Percentiles rank a stretch among this genome's conserved stretches.
Evolutionary conservation across 2,888 invertebrate genomes (phyloP).

Genomic region (Hypomecis punctinalis): DNA sequence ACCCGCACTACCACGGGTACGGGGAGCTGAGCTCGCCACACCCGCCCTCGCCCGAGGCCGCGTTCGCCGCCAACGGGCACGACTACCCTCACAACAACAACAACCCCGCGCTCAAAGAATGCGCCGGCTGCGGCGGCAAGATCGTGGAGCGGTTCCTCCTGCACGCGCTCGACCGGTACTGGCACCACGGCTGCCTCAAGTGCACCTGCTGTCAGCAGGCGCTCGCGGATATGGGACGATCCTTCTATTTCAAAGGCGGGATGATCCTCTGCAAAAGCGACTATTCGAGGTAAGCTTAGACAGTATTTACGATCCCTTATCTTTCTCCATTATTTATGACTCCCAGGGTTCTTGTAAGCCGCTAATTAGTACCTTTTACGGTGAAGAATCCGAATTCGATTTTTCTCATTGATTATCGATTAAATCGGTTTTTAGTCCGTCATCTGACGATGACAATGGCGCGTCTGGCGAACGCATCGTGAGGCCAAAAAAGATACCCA

Average conservation of each 20-base stretch:
- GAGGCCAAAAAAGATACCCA: conserved; percentile 75
- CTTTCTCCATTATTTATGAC: conserved; percentile 38
- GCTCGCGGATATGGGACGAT: conserved; percentile 95
- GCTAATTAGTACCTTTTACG: conserved; percentile 71
- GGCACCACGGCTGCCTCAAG: conserved; percentile 98
- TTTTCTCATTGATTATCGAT: conserved; percentile 75
- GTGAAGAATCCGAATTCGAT: conserved; percentile 67
- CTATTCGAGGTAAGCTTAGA: conserved; percentile 93
- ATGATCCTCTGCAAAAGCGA: conserved; percentile 98
- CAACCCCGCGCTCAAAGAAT: conserved; percentile 89
- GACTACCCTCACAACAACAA: conserved; percentile 87
- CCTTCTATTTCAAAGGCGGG: conserved; percentile 96
- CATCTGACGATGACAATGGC: conserved; percentile 83
- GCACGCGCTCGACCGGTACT: conserved; percentile 96
- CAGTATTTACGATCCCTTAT: conserved; percentile 29
- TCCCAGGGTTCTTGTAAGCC: conserved; percentile 47
- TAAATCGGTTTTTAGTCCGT: conserved; percentile 76
- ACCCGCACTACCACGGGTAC: conserved; percentile 95
- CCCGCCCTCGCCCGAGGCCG: conserved; percentile 90
- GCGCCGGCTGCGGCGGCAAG: conserved; percentile 96
- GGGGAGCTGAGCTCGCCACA: conserved; percentile 92
- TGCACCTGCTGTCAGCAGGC: conserved; percentile 96
- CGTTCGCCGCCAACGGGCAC: conserved; percentile 86
- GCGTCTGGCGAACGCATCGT: conserved; percentile 79
- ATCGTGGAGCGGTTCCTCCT: conserved; percentile 96